A percentile compares a stretch with the other conserved stretches of the same genome.
Conservation (phyloP, 2,797 vertebrate species). For the Gallirallus australis region DNA sequence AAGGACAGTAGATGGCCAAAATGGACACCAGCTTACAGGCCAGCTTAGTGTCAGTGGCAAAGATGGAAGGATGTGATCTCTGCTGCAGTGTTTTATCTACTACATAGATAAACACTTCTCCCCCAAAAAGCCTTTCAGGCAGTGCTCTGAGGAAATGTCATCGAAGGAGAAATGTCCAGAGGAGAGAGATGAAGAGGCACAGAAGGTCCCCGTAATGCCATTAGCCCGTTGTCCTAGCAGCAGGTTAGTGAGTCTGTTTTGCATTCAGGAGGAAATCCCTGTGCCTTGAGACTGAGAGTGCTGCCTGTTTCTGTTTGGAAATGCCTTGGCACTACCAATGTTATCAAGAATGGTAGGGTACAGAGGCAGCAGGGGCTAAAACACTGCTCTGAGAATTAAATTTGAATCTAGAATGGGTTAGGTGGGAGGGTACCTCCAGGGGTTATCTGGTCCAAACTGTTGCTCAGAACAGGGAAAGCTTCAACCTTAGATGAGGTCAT, state of each 20-base stretch:
- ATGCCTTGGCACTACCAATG: neutral
- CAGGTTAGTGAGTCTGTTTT: conserved; percentile 19
- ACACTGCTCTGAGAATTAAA: neutral
- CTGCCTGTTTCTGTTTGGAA: neutral
- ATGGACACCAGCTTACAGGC: neutral
- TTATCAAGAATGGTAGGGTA: neutral
- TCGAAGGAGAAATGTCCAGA: conserved; percentile 35
- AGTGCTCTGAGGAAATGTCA: conserved; percentile 42
- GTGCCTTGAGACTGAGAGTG: neutral
- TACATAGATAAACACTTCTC: conserved; percentile 1
- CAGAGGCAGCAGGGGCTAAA: neutral
- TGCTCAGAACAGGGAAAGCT: neutral
- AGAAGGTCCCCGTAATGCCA: neutral
- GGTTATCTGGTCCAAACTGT: neutral
- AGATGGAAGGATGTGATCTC: conserved; percentile 41
- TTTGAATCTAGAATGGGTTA: neutral
- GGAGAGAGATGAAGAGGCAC: conserved; percentile 32
- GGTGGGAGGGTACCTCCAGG: neutral
- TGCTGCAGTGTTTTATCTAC: conserved; percentile 1
- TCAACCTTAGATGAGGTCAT: neutral
- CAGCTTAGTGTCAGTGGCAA: neutral
- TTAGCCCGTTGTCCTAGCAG: neutral
- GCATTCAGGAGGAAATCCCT: neutral
- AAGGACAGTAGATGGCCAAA: neutral
- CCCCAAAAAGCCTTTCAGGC: neutral